A percentile compares a stretch with the other conserved stretches of the same genome.
Evolutionary conservation across 2,797 vertebrate genomes (phyloP).

Genomic region (Hoplostethus atlanticus): DNA sequence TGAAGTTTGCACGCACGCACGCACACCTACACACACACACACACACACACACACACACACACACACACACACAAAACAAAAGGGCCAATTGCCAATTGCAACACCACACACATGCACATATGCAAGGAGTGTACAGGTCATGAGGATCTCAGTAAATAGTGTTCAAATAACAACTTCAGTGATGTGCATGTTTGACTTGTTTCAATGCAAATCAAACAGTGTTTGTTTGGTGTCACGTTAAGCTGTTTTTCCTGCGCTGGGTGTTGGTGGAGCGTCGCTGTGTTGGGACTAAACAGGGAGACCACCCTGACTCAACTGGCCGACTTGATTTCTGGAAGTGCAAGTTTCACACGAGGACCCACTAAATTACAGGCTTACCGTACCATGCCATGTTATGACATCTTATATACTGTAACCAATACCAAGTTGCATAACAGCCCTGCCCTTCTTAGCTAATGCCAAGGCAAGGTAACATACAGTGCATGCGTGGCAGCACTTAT

Average conservation of each 20-base stretch:
- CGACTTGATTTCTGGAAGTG: not conserved
- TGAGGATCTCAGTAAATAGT: conserved; percentile 41
- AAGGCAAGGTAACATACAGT: not conserved
- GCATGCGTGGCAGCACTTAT: not conserved
- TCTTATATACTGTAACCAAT: not conserved
- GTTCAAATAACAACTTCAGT: conserved; percentile 26
- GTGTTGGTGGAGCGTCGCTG: not conserved
- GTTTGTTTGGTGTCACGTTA: conserved; percentile 16
- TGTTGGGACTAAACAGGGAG: not conserved
- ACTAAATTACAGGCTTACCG: not conserved
- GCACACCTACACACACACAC: not conserved
- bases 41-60: not conserved
- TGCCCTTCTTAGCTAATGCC: not conserved
- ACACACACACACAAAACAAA: conserved; percentile 74
- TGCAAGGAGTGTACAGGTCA: conserved; percentile 57
- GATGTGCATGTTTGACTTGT: conserved; percentile 19
- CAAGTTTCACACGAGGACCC: not conserved
- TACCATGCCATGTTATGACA: not conserved
- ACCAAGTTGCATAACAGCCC: no score
- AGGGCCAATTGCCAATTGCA: conserved; percentile 81
- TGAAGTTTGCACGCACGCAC: conserved; percentile 77
- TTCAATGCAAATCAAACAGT: conserved; percentile 40
- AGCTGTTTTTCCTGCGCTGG: conserved; percentile 2
- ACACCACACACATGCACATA: conserved; percentile 52
- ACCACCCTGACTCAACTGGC: conserved; percentile 8